Conservation (phyloP, 2,888 invertebrate genomes). For the Congeria kusceri region DNA sequence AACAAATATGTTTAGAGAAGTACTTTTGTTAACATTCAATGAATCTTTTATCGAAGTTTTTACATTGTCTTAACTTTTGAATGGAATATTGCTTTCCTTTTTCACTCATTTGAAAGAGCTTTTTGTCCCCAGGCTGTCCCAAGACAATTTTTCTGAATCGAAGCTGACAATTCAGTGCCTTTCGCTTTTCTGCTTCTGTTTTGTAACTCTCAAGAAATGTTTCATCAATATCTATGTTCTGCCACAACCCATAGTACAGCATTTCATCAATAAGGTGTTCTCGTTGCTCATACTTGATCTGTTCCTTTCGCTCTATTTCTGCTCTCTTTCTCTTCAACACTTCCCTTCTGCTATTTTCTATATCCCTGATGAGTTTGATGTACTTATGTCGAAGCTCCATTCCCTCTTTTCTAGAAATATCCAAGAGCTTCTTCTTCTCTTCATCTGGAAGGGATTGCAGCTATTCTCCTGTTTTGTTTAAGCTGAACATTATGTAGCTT, state of each 20-base stretch:
- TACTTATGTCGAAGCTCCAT: conserved; percentile 10
- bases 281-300: background rate
- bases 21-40: background rate
- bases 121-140: conserved; percentile 37
- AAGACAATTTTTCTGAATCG: conserved; percentile 35
- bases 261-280: conserved; percentile 21
- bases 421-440: conserved; percentile 14
- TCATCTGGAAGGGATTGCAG: conserved; percentile 2
- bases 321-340: conserved; percentile 17
- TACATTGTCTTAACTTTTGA: conserved; percentile 13
- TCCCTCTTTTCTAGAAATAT: conserved; percentile 28
- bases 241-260: conserved; percentile 38
- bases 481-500: conserved; percentile 33
- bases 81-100: conserved; percentile 16
- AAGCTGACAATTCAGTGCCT: conserved; percentile 33
- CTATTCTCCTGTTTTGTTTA: conserved; percentile 40
- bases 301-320: conserved; percentile 17
- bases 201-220: background rate
- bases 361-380: conserved; percentile 13
- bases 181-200: conserved; percentile 3
- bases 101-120: conserved; percentile 28
- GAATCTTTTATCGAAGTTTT: conserved; percentile 15
- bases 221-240: conserved; percentile 30
- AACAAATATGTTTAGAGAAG: conserved; percentile 7
- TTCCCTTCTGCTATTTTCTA: background rate